Evolutionary conservation across 64 coral and sea anemone genomes (phyloP).

Genomic region (Exaiptasia diaphana): DNA sequence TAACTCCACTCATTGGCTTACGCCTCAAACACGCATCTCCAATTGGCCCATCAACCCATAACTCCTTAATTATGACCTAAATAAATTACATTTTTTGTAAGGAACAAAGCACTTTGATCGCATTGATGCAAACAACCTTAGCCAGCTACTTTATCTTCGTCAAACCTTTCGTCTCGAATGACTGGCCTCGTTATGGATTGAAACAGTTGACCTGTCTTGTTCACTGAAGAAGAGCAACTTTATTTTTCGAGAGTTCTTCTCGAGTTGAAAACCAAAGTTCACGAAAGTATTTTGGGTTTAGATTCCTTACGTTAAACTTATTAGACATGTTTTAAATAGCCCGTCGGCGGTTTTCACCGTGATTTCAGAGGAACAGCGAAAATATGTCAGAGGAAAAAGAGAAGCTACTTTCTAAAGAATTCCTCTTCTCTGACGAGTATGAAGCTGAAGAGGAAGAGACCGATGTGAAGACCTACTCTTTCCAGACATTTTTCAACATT

Average conservation of each 20-base stretch:
- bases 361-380: background rate
- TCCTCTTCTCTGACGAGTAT: too few relatives aligned
- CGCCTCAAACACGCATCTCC: too few relatives aligned
- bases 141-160: background rate
- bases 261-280: too few relatives aligned
- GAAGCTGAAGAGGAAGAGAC: constrained; percentile 26
- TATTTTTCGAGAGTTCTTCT: too few relatives aligned
- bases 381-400: background rate
- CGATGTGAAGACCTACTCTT: constrained; percentile 68
- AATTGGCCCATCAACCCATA: constrained; percentile 7
- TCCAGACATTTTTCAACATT: constrained; percentile 87
- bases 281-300: background rate
- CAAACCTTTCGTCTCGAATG: too few relatives aligned
- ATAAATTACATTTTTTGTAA: background rate
- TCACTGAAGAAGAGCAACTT: too few relatives aligned
- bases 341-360: background rate
- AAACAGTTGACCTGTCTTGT: too few relatives aligned
- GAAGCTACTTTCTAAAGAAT: constrained; percentile 1
- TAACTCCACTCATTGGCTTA: background rate
- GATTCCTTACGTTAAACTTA: background rate
- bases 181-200: too few relatives aligned
- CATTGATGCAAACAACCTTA: background rate
- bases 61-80: constrained; percentile 1
- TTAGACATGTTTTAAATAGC: background rate
- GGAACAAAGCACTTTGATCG: constrained; percentile 3